Conservation (phyloP, 2,797 vertebrate genomes). For the Myotis planiceps region DNA sequence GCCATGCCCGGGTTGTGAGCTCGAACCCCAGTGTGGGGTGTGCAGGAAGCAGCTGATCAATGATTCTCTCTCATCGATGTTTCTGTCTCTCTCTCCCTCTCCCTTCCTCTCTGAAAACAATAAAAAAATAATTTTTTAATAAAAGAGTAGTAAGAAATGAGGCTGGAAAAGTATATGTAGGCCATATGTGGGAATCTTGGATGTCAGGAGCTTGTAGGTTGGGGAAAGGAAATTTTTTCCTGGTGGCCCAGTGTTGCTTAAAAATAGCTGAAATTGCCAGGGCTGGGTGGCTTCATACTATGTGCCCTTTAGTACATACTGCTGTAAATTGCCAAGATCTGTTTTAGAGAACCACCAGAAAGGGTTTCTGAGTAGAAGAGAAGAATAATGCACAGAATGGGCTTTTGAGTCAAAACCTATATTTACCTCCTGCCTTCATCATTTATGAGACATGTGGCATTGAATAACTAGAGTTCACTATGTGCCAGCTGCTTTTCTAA, state of each 20-base stretch:
- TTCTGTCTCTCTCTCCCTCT: no score
- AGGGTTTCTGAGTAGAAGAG: not conserved
- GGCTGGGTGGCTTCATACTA: not conserved
- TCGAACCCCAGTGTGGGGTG: no score
- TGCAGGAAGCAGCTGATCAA: no score
- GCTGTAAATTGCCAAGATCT: not conserved
- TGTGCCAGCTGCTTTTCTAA: not conserved
- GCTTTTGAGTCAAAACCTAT: constrained; percentile 9
- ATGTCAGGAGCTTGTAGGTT: not conserved
- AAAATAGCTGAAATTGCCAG: not conserved
- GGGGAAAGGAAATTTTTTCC: not conserved
- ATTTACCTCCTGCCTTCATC: not conserved
- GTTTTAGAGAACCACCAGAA: not conserved
- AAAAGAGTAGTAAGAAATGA: not conserved
- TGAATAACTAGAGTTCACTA: not conserved
- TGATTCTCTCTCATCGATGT: no score
- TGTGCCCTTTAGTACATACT: not conserved
- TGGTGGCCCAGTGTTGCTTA: not conserved
- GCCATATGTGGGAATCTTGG: not conserved
- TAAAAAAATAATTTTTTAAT: no score
- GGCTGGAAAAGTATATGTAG: not conserved
- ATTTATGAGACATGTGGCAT: not conserved
- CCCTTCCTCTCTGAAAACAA: no score
- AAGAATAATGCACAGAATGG: not conserved
- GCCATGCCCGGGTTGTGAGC: no score